A percentile compares a stretch with the other conserved stretches of the same genome.
Conservation (phyloP, 2,797 vertebrate genomes). For the Chlorospingus semifuscus region DNA sequence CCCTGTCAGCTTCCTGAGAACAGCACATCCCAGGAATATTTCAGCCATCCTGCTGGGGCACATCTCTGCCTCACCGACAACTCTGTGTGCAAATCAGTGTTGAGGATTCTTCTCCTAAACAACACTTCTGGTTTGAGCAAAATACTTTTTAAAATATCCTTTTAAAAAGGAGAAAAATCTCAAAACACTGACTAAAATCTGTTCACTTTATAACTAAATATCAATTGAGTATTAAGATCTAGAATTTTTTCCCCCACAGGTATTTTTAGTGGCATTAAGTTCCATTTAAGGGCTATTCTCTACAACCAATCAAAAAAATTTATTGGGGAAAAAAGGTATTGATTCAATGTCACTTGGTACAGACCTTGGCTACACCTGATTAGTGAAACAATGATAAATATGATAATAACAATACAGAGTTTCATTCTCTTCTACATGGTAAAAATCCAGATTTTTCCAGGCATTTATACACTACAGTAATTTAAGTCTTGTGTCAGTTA, state of each 20-base stretch:
- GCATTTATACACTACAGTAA: background rate
- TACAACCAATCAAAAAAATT: background rate
- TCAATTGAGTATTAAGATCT: background rate
- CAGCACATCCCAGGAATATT: background rate
- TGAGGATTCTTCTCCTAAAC: background rate
- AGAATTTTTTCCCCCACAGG: background rate
- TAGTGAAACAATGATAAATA: background rate
- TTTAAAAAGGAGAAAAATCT: background rate
- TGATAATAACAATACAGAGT: background rate
- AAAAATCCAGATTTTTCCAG: background rate
- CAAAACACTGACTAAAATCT: background rate
- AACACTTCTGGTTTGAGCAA: background rate
- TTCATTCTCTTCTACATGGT: background rate
- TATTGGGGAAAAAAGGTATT: background rate
- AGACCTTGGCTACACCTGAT: background rate
- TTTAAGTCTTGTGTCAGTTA: background rate
- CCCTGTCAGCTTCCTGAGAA: background rate
- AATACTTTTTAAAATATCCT: rapidly evolving
- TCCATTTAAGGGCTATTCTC: background rate
- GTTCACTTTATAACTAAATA: background rate
- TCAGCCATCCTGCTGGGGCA: background rate
- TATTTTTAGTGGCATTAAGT: background rate
- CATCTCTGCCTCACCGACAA: background rate
- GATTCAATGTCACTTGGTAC: background rate
- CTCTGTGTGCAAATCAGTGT: rapidly evolving